Evolutionary conservation across 2,113 vertebrate species (phyloP).

Genomic region (Cavia porcellus): DNA sequence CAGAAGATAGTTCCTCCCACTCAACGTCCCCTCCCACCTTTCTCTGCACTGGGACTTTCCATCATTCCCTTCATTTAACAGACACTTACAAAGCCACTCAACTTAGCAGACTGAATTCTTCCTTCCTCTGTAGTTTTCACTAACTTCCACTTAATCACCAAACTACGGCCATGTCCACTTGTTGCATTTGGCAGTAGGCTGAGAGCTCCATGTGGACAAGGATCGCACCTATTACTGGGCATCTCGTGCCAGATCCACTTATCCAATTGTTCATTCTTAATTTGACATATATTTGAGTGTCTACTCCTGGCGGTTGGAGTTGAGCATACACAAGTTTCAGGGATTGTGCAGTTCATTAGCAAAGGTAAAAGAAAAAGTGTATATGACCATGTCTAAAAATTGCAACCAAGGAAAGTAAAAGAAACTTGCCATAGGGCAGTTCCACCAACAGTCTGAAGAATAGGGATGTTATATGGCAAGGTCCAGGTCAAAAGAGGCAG

Average conservation of each 20-base stretch:
- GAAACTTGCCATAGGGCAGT: neutral
- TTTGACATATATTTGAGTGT: neutral
- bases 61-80: neutral
- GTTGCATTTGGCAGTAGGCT: neutral
- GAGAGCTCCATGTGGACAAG: neutral
- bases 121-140: neutral
- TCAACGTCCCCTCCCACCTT: rapidly evolving
- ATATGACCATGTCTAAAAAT: neutral
- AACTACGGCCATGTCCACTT: neutral
- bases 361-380: neutral
- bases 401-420: neutral
- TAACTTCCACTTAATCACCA: neutral
- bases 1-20: neutral
- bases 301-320: neutral
- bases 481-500: neutral
- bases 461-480: neutral
- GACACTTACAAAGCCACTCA: neutral
- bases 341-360: neutral
- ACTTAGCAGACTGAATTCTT: too few relatives aligned
- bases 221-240: neutral
- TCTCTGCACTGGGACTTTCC: neutral
- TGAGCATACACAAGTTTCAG: neutral
- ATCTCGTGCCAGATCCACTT: neutral
- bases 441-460: neutral
- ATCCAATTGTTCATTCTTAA: neutral